phyloP scores from a whole-genome alignment of 2,888 invertebrate species.

The Apotomis betuletana region DNA sequence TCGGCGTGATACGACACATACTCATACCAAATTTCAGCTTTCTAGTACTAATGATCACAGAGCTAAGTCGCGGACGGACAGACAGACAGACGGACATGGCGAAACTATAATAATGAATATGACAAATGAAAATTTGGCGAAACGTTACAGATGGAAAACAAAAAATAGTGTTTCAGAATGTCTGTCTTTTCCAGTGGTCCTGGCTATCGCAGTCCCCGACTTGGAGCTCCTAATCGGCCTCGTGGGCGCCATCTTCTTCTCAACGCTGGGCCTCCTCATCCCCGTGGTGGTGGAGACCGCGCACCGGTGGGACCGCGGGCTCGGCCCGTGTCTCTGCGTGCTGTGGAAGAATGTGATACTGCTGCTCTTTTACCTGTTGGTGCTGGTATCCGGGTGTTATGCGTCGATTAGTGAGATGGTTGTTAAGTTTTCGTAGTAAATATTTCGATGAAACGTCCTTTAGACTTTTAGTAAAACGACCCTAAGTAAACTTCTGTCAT shows the following conservation, averaged over 20 bases:
- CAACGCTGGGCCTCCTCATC: conserved; percentile 88
- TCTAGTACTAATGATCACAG: no score
- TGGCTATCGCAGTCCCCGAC: conserved; percentile 91
- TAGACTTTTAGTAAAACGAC: no score
- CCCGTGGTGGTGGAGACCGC: conserved; percentile 90
- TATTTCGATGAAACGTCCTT: neutral
- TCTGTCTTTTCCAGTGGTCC: conserved; percentile 81
- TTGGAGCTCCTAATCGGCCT: conserved; percentile 93
- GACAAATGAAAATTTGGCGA: no score
- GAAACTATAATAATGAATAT: no score
- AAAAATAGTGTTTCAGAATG: neutral
- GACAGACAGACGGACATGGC: no score
- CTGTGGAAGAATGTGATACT: conserved; percentile 85
- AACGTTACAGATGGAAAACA: no score
- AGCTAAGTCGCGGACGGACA: no score
- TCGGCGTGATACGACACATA: no score
- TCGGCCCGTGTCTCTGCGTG: conserved; percentile 86
- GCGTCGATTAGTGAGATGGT: conserved; percentile 62
- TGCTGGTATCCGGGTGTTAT: conserved; percentile 70
- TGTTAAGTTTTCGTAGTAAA: conserved; percentile 46
- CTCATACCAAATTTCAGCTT: no score
- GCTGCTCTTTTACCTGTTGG: conserved; percentile 63
- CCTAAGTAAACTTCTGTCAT: no score
- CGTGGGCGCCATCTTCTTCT: conserved; percentile 91
- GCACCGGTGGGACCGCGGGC: conserved; percentile 86